Conservation (phyloP, 2,888 invertebrate genomes). For the Monochamus alternatus region DNA sequence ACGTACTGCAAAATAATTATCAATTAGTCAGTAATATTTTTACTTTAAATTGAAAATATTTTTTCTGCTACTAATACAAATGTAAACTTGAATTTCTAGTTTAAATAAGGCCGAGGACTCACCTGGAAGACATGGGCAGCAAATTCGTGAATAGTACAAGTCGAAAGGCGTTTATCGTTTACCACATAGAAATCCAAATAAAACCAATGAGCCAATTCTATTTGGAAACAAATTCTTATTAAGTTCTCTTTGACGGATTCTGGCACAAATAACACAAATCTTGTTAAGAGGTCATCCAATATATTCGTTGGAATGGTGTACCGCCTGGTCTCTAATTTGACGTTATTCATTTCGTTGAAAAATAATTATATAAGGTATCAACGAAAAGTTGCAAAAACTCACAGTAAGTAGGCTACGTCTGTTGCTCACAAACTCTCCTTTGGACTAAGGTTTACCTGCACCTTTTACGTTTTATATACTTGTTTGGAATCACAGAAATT, state of each 20-base stretch:
- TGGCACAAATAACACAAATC: slow-evolving; percentile 96
- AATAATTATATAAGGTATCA: slow-evolving; percentile 46
- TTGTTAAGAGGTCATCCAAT: slow-evolving; percentile 85
- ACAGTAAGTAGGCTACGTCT: slow-evolving; percentile 57
- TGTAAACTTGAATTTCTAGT: not conserved
- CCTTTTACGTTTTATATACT: slow-evolving; percentile 59
- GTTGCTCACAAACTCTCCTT: slow-evolving; percentile 56
- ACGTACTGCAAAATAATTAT: slow-evolving; percentile 78
- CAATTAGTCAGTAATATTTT: not conserved
- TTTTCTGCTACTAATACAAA: not conserved
- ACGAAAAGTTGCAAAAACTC: slow-evolving; percentile 45
- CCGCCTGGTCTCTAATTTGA: slow-evolving; percentile 66
- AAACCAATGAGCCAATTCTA: slow-evolving; percentile 99
- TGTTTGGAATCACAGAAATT: too few relatives aligned
- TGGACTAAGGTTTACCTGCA: slow-evolving; percentile 60
- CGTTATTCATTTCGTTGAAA: slow-evolving; percentile 57
- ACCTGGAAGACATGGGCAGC: slow-evolving; percentile 89
- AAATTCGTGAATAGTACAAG: slow-evolving; percentile 88
- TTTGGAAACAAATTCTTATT: slow-evolving; percentile 95
- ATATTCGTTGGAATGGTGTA: slow-evolving; percentile 89
- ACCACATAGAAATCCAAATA: too few relatives aligned
- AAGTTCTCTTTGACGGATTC: slow-evolving; percentile 90
- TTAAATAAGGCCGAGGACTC: slow-evolving; percentile 48
- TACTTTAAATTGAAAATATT: not conserved
- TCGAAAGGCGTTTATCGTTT: slow-evolving; percentile 79